Percentiles rank a stretch among this genome's conserved stretches.
Conservation (phyloP, 2,113 vertebrate species). For the Capra hircus region DNA sequence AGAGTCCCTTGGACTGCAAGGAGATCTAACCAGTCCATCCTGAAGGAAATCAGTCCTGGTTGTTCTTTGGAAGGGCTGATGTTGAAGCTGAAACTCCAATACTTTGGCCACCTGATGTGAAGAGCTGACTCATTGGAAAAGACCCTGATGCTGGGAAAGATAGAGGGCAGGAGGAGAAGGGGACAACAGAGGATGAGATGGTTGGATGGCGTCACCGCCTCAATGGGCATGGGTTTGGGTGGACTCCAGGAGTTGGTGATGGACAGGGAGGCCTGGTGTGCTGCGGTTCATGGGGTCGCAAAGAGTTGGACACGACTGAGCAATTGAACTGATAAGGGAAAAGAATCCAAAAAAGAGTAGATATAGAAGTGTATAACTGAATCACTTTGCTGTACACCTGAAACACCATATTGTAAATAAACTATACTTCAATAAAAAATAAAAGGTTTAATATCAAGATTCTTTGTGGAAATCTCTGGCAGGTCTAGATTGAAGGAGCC, state of each 20-base stretch:
- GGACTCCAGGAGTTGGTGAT: neutral
- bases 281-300: rapidly evolving
- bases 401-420: neutral
- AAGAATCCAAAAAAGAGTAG: neutral
- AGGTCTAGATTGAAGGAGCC: neutral
- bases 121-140: too few relatives aligned
- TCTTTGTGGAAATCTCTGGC: neutral
- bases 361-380: neutral
- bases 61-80: too few relatives aligned
- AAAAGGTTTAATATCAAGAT: neutral
- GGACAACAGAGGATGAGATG: too few relatives aligned
- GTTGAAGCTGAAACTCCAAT: too few relatives aligned
- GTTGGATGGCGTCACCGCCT: rapidly evolving
- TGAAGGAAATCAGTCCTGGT: too few relatives aligned
- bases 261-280: neutral
- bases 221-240: neutral
- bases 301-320: neutral
- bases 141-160: too few relatives aligned
- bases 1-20: too few relatives aligned
- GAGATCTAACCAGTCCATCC: too few relatives aligned
- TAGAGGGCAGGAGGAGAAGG: too few relatives aligned
- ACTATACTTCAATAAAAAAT: neutral
- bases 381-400: neutral
- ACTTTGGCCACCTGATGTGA: too few relatives aligned
- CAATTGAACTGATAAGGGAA: neutral